Conservation (phyloP, 1,140 invertebrate species). For the Dendrolimus kikuchii region DNA sequence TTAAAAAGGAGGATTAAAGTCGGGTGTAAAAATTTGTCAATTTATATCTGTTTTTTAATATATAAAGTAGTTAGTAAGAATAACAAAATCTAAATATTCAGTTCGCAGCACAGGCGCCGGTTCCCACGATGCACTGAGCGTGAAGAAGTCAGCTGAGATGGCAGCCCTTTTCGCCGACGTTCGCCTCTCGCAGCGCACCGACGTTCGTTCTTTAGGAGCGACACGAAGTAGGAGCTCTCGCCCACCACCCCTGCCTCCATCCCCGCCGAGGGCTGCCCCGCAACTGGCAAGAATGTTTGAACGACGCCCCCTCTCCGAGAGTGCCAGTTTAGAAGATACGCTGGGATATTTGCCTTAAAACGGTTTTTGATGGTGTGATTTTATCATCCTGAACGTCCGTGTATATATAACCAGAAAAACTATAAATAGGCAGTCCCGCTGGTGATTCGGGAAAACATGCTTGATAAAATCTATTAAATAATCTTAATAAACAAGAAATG, state of each 20-base stretch:
- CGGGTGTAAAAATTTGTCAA: background rate
- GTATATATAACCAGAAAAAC: too few species aligned
- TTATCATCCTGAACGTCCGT: too few species aligned
- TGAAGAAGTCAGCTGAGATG: constrained; percentile 91
- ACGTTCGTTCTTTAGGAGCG: constrained; percentile 53
- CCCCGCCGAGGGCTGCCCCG: constrained; percentile 17
- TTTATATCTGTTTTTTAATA: background rate
- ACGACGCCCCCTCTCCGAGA: constrained; percentile 44
- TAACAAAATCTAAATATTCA: constrained; percentile 20
- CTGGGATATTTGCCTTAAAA: constrained; percentile 59
- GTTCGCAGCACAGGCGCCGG: constrained; percentile 74
- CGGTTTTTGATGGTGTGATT: too few species aligned
- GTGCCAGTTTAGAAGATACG: constrained; percentile 60
- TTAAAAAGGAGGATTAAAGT: too few species aligned
- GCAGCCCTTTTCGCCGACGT: constrained; percentile 87
- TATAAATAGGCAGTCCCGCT: too few species aligned
- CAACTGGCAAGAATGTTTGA: constrained; percentile 46
- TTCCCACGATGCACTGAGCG: constrained; percentile 83
- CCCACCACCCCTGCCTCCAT: constrained; percentile 12
- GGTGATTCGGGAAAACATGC: too few species aligned
- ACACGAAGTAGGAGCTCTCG: constrained; percentile 18
- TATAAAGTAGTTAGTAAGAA: background rate
- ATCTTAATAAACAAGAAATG: too few species aligned
- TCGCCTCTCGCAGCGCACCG: constrained; percentile 72
- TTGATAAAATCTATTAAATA: too few species aligned